Percentiles rank a stretch among this genome's conserved stretches.
Evolutionary conservation across 2,888 invertebrate species (phyloP).

Genomic region (Drosophila prolongata): DNA sequence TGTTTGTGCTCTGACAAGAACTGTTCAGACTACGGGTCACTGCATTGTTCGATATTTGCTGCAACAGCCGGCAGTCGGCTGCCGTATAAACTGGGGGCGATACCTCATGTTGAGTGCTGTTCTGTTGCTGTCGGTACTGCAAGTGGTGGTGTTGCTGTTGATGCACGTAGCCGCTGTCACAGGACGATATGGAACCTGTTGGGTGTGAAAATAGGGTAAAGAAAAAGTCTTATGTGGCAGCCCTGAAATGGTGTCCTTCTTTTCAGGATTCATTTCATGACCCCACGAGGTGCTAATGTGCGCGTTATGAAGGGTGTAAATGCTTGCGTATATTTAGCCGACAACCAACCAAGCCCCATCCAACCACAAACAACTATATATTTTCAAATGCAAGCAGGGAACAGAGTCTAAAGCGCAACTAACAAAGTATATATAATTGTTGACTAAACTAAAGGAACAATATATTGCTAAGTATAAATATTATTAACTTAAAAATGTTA

Average conservation of each 20-base stretch:
- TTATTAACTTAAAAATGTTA: no score
- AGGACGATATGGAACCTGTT: constrained; percentile 94
- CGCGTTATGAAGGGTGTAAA: constrained; percentile 18
- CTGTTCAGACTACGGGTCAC: constrained; percentile 75
- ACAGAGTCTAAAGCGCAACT: constrained; percentile 56
- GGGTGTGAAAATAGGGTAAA: constrained; percentile 42
- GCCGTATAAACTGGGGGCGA: constrained; percentile 78
- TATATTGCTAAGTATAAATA: no score
- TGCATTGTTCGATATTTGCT: constrained; percentile 82
- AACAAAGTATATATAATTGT: constrained; percentile 9
- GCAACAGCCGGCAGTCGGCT: constrained; percentile 80
- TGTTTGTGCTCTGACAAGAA: constrained; percentile 73
- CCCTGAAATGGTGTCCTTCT: constrained; percentile 14
- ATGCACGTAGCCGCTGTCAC: constrained; percentile 92
- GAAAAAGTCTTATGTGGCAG: constrained; percentile 25
- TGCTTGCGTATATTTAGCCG: constrained; percentile 30
- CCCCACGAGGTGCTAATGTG: constrained; percentile 5
- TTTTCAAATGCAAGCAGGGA: constrained; percentile 62
- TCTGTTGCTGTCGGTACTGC: constrained; percentile 34
- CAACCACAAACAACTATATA: constrained; percentile 60
- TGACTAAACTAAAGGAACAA: no score
- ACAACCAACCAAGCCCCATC: constrained; percentile 62
- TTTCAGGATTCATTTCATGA: constrained; percentile 6
- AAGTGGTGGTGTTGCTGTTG: constrained; percentile 82
- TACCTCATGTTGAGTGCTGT: constrained; percentile 50